Base-by-base conservation (phyloP, 2,113 vertebrate genomes). In the Malurus alboscapulatus region DNA sequence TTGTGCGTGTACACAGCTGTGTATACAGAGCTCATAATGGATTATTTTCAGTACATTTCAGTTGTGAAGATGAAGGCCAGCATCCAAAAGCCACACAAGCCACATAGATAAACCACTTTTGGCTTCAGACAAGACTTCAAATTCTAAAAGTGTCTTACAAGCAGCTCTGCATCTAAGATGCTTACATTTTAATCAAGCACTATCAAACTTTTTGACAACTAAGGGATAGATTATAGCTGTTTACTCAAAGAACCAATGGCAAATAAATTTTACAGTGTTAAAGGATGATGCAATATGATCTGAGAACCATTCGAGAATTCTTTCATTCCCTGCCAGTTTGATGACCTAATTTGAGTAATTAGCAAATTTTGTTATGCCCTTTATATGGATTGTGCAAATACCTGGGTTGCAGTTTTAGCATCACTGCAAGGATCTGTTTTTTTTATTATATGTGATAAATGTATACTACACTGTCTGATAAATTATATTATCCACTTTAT, bases 241-340 rank as follows among this genome's bases (percentile, higher is more conserved):
- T 91, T 89, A 75, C 44, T 75, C n/a, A 81, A 82, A 65, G 26
- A 81, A 89, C 17, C 2, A 4, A 68, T 24, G 7, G 54, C 36
- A 95, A 94, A 84, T 54, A 91, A 42, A 76, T 84, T 89, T 92
- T 72, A 32, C 21, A 87, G 40, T 34, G 32, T 48, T 77, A 61
- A 84, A 65, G 21, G n/a, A 78, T 82, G 61, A 65, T 73, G 62
- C 45, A 61, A 93, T 91, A 92, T 65, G 1, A 85, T 92, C 50
- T 68, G 78, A 89, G 66, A 69, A 82, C 53, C 58, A 79, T 84
- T 45, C 76, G 54, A 91, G 66, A 65, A 73, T 65, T 79, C 40
- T 75, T 75, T 69, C 25, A 45, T 65, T 58, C 10, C 15, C 30
- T 94, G 71, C 45, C 66, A 82, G 62, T 82, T 89, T 87, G 74